Conservation (phyloP, 2,797 vertebrate species). For the Poecilia gillii region DNA sequence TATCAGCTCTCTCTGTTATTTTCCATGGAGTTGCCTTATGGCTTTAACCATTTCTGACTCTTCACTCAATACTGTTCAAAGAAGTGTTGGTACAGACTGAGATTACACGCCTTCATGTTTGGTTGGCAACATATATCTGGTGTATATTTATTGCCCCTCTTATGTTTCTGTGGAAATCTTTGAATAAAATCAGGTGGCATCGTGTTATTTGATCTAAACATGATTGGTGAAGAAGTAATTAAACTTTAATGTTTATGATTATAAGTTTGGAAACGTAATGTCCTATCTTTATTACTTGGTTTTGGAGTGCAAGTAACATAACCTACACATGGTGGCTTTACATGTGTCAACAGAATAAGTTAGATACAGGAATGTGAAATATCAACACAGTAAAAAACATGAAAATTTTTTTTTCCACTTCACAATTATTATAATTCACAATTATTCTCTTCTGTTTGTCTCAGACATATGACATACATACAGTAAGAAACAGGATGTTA, state of each 20-base stretch:
- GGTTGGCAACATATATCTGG: background rate
- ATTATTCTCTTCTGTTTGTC: background rate
- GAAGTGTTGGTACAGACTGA: background rate
- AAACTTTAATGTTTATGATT: background rate
- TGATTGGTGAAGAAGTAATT: background rate
- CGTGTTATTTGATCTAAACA: background rate
- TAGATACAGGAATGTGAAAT: background rate
- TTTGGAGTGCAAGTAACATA: background rate
- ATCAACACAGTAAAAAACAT: background rate
- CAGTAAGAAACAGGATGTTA: background rate
- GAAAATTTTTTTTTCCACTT: background rate
- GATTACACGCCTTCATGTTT: background rate
- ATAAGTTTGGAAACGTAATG: no score
- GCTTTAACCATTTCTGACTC: background rate
- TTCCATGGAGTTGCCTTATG: background rate
- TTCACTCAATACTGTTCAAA: background rate
- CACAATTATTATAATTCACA: background rate
- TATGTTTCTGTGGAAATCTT: background rate
- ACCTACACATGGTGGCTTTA: background rate
- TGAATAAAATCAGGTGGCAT: background rate
- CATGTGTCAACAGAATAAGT: background rate
- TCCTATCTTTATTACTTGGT: background rate
- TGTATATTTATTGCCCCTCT: background rate
- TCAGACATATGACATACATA: background rate
- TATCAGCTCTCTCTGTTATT: background rate